Percentiles rank a stretch among this genome's conserved stretches.
Evolutionary conservation across 2,888 invertebrate species (phyloP).

Genomic region (Drosophila mulleri): DNA sequence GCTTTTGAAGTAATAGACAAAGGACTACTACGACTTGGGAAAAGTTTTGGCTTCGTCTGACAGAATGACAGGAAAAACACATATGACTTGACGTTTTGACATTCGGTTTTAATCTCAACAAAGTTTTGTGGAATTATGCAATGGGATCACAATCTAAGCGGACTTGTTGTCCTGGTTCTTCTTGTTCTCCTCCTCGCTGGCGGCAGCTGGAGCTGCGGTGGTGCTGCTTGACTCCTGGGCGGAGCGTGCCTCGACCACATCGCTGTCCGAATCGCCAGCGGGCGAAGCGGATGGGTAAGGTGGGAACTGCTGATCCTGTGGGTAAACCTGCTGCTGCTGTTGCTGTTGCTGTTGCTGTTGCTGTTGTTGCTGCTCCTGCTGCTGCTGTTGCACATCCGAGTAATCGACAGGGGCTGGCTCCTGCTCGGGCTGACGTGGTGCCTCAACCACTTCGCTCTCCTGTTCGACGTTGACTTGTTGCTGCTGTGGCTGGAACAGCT

Average conservation of each 20-base stretch:
- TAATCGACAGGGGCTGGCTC: slow-evolving; percentile 77
- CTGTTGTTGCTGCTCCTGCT: slow-evolving; percentile 22
- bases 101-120: slow-evolving; percentile 34
- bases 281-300: slow-evolving; percentile 64
- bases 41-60: too few species aligned
- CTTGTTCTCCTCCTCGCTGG: slow-evolving; percentile 55
- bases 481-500: slow-evolving; percentile 44
- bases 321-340: slow-evolving; percentile 40
- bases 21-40: too few species aligned
- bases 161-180: slow-evolving; percentile 48
- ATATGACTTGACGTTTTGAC: background rate
- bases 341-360: slow-evolving; percentile 37
- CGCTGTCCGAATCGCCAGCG: slow-evolving; percentile 62
- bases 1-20: background rate
- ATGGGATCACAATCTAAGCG: slow-evolving; percentile 43
- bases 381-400: slow-evolving; percentile 53
- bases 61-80: background rate
- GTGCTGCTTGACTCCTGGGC: slow-evolving; percentile 54
- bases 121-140: slow-evolving; percentile 15
- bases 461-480: slow-evolving; percentile 48
- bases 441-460: slow-evolving; percentile 75
- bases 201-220: slow-evolving; percentile 63
- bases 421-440: slow-evolving; percentile 65
- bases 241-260: slow-evolving; percentile 78
- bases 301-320: slow-evolving; percentile 72